A percentile compares a stretch with the other conserved stretches of the same genome.
These are phyloP conservation scores for Copsychus sechellarum DNA, from an alignment of 2,113 vertebrate genomes.

Conservation along the genomic window DNA sequence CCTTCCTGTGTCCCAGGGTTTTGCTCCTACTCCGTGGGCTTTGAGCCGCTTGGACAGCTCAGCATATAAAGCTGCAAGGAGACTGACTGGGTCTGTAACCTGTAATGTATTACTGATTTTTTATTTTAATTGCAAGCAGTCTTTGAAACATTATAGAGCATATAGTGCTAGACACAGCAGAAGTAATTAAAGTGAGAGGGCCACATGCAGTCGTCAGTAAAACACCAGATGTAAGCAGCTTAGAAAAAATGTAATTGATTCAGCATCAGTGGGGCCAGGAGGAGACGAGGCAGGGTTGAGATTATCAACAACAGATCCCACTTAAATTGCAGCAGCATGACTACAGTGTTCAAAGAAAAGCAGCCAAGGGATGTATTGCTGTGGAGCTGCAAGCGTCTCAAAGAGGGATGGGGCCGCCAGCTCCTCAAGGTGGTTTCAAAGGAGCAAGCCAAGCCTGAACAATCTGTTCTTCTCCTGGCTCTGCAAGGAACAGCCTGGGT, in stretches of 20 bases:
- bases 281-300: background rate
- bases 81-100: conserved; percentile 59
- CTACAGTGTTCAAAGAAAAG: background rate
- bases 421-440: background rate
- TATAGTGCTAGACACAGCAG: conserved; percentile 70
- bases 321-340: background rate
- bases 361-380: background rate
- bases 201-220: conserved; percentile 66
- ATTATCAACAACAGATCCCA: background rate
- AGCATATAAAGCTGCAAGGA: background rate
- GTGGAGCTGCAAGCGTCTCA: background rate
- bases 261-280: background rate
- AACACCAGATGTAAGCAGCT: conserved; percentile 69
- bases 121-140: conserved; percentile 74
- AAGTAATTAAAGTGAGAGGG: conserved; percentile 74
- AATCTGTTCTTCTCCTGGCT: background rate
- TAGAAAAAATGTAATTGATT: conserved; percentile 69
- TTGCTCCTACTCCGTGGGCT: background rate
- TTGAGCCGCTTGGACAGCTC: conserved; percentile 33
- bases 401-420: background rate
- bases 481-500: background rate
- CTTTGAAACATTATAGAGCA: conserved; percentile 70
- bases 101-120: conserved; percentile 69
- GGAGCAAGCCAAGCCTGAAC: background rate
- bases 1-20: background rate